Percentiles rank a stretch among this genome's conserved stretches.
phyloP scores from a whole-genome alignment of 1,140 invertebrate species.

The Drosophila ananassae region DNA sequence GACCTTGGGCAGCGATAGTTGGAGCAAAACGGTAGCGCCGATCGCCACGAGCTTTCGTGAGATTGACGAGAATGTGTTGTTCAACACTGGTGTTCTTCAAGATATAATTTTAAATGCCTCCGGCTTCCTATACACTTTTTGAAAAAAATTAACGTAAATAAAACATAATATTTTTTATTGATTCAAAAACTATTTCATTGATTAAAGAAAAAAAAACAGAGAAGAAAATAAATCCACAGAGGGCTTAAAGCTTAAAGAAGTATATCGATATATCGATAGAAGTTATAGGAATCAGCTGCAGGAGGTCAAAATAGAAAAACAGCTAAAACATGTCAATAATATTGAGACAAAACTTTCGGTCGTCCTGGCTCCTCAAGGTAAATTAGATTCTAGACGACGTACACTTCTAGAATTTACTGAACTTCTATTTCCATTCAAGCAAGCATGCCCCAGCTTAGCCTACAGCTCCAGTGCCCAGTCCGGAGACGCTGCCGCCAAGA shows the following conservation, averaged over 20 bases:
- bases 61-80: background rate
- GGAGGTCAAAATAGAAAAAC: background rate
- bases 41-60: background rate
- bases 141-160: too few species aligned
- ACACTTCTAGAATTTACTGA: background rate
- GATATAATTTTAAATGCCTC: too few species aligned
- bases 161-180: too few species aligned
- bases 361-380: constrained; percentile 55
- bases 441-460: constrained; percentile 23
- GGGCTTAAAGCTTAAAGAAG: background rate
- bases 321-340: constrained; percentile 56
- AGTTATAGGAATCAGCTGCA: background rate
- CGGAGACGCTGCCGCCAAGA: constrained; percentile 54
- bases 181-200: too few species aligned
- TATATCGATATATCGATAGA: background rate
- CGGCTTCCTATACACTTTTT: too few species aligned
- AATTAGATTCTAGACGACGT: background rate
- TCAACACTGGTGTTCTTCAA: background rate
- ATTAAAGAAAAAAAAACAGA: too few species aligned
- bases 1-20: constrained; percentile 38
- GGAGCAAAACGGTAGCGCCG: background rate
- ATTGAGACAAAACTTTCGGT: constrained; percentile 38
- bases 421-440: constrained; percentile 10
- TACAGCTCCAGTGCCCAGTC: constrained; percentile 48
- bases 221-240: too few species aligned